phyloP scores from a whole-genome alignment of 2,888 invertebrate species.

The Hirtodrosophila cameraria region DNA sequence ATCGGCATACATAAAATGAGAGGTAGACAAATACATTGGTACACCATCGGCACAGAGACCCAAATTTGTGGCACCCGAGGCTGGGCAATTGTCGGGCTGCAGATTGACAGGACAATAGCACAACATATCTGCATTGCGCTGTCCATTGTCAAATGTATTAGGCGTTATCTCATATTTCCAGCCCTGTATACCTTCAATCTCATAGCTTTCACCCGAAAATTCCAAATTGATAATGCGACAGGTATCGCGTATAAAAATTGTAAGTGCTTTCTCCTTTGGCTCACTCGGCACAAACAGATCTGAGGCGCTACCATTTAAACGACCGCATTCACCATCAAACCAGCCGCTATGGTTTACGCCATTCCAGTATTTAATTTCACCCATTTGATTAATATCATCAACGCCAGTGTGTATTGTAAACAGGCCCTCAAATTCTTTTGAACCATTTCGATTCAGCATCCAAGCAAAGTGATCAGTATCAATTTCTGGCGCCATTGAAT shows the following conservation, averaged over 20 bases:
- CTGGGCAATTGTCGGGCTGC: slow-evolving; percentile 83
- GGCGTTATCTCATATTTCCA: slow-evolving; percentile 85
- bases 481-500: slow-evolving; percentile 53
- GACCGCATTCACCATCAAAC: slow-evolving; percentile 88
- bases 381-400: slow-evolving; percentile 87
- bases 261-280: slow-evolving; percentile 85
- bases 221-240: slow-evolving; percentile 88
- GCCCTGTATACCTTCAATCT: slow-evolving; percentile 72
- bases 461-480: slow-evolving; percentile 90
- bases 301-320: slow-evolving; percentile 89
- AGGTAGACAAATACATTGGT: slow-evolving; percentile 91
- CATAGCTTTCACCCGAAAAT: slow-evolving; percentile 60
- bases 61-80: slow-evolving; percentile 88
- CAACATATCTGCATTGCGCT: slow-evolving; percentile 85
- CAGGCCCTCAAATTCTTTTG: slow-evolving; percentile 89
- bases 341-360: slow-evolving; percentile 86
- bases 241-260: slow-evolving; percentile 90
- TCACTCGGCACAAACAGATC: slow-evolving; percentile 91
- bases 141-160: slow-evolving; percentile 90
- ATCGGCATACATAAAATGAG: slow-evolving; percentile 92
- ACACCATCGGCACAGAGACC: slow-evolving; percentile 89
- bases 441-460: slow-evolving; percentile 91
- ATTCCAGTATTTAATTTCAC: slow-evolving; percentile 90
- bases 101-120: slow-evolving; percentile 87
- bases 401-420: slow-evolving; percentile 91